Evolutionary conservation across 2,888 invertebrate genomes (phyloP), one percentile per base, ranked within the genome.

Genomic region (Dione juno): DNA sequence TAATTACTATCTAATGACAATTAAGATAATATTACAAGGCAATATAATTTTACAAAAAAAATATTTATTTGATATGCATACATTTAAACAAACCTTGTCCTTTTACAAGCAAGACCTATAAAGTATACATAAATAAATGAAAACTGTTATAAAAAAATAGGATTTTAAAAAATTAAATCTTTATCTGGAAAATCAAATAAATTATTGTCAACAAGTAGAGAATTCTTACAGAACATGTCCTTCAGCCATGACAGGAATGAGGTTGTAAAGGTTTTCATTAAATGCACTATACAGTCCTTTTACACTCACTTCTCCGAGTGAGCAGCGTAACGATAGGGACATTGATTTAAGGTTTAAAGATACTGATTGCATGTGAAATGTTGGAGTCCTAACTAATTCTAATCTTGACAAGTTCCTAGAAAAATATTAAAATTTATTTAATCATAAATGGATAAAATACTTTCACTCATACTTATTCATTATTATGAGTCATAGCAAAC

Each of bases 231-330:
- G 74, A 72, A 92, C 84, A 87, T 93, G 93, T 13, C 93, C 93
- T 75, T 93, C 93, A 11, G 92, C 88, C 82, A 92, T 84, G 0
- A 92, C 91, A 3, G 93, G 93, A 75, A 92, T 88, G 50, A 93
- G 82, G 76, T 92, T 92, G 74, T 90, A 92, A 3, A 93, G 84
- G 79, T 92, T 92, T 69, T 93, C 93, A 81, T 92, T 93, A 75
- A 89, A 92, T 54, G 93, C 92, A 80, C 90, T 89, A 76, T 92
- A 93, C 37, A 92, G 79, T 10, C 92, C 93, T 74, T 88, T 88
- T 0, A 92, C 82, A 79, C 83, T 87, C 52, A 93, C 90, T 77
- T 92, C 93, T n/a, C 93, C 93, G 0, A 93, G 83, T 0, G 92
- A 91, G 76, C 93, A 92, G 14, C 84, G 77, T 45, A 93, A 76